Base-by-base conservation (phyloP, 2,888 invertebrate species). In the Phortica okadai region DNA sequence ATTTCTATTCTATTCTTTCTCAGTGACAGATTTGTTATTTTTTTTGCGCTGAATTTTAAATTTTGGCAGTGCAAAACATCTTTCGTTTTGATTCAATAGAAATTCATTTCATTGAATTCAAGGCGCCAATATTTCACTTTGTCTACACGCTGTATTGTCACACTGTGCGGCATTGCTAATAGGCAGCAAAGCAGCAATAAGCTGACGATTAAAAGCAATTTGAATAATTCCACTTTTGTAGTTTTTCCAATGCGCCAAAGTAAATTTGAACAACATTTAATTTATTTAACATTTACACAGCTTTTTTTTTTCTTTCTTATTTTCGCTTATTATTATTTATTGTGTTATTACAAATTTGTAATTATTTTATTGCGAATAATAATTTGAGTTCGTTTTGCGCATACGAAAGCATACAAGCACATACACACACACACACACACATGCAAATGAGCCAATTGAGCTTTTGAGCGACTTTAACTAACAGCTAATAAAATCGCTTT, bases 191-290 rank as follows among this genome's bases (percentile, higher is more conserved):
- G 69, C 54, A 56, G 14, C 45, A 72, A 75, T 74, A 70, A 76
- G 66, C 50, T 79, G 70, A 50, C 58, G 76, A 74, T 76, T 74
- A 76, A 74, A 73, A 78, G 81, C 82, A 82, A 84, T 86, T 84
- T 82, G 78, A 84, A 84, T 83, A 85, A 80, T 80, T 50, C 50
- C 62, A 62, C 16, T 64, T 73, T 73, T 81, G 74, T 73, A 76
- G 74, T 79, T 69, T 50, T 69, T 69, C 45, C 21, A 69, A 69
- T 16, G 16, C 59, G 59, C 25, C 16, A 62, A 62, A 62, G 33
- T 45, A 69, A 69, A 45, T 45, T 54, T 50, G 54, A 56, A 56
- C 67, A 67, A 67, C 33, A 67, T 44, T 67, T 67, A 44, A 44
- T 64, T 33, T 64, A 64, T 64, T 64, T 64, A 67, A 44, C 67